Evolutionary conservation across 2,888 invertebrate species (phyloP).

Genomic region (Leptodirus hochenwartii): DNA sequence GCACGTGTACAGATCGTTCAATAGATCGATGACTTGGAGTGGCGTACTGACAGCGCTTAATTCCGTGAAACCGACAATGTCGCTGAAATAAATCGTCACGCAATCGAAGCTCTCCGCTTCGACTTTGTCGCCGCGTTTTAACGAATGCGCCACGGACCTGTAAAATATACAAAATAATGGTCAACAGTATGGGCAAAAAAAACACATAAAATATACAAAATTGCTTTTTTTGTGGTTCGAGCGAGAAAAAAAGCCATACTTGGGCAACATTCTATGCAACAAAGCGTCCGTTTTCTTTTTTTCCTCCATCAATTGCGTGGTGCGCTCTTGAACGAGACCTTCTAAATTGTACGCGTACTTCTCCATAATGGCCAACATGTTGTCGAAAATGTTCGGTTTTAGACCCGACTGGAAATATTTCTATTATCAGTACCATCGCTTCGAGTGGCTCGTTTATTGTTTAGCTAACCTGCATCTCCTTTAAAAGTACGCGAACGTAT

Average conservation of each 20-base stretch:
- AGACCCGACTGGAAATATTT: conserved; percentile 19
- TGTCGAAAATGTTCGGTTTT: conserved; percentile 75
- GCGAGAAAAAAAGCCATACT: conserved; percentile 30
- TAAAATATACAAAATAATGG: conserved; percentile 11
- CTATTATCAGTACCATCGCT: neutral
- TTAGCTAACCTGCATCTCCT: conserved; percentile 53
- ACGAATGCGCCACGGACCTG: conserved; percentile 62
- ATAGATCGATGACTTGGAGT: conserved; percentile 66
- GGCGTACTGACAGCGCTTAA: conserved; percentile 64
- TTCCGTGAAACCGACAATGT: conserved; percentile 69
- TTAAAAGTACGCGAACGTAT: conserved; percentile 53
- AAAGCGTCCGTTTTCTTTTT: conserved; percentile 72
- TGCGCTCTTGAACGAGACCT: conserved; percentile 64
- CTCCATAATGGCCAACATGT: conserved; percentile 82
- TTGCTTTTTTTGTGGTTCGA: neutral
- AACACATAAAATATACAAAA: conserved; percentile 1
- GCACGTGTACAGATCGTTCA: conserved; percentile 76
- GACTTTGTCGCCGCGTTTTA: conserved; percentile 61
- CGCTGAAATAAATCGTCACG: conserved; percentile 72
- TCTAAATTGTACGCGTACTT: conserved; percentile 79
- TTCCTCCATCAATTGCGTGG: conserved; percentile 62
- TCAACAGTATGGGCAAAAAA: too few relatives aligned
- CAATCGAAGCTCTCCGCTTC: conserved; percentile 67
- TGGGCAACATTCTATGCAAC: conserved; percentile 70
- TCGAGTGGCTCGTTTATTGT: conserved; percentile 23